A percentile compares a stretch with the other conserved stretches of the same genome.
phyloP scores from a whole-genome alignment of 2,113 vertebrate species.

The Euleptes europaea region DNA sequence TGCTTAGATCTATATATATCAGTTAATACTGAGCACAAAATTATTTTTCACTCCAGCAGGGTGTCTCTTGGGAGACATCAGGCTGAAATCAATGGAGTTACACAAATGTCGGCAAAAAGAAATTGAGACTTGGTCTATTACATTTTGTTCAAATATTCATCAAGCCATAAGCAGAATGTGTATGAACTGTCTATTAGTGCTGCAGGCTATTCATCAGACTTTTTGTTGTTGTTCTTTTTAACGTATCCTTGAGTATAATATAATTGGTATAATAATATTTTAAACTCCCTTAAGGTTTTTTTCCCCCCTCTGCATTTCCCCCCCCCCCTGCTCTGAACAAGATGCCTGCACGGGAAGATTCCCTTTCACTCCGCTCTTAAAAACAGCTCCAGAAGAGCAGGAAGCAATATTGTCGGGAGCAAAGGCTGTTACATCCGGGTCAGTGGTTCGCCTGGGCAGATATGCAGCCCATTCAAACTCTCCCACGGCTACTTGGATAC shows the following conservation, averaged over 20 bases:
- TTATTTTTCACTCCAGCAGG: background rate
- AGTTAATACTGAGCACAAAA: background rate
- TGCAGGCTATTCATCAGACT: background rate
- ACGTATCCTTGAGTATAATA: conserved; percentile 3
- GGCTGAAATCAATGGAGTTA: background rate
- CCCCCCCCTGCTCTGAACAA: background rate
- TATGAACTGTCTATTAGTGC: fast-evolving
- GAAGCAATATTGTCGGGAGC: background rate
- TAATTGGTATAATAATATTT: conserved; percentile 40
- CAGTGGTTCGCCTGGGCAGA: background rate
- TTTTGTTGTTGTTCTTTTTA: conserved; percentile 14
- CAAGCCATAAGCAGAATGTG: fast-evolving
- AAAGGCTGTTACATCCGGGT: background rate
- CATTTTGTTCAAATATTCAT: background rate
- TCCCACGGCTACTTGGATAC: background rate
- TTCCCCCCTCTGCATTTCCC: background rate
- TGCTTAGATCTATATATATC: background rate
- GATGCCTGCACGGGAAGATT: background rate
- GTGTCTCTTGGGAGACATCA: background rate
- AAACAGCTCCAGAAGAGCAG: background rate
- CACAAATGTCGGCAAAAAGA: fast-evolving
- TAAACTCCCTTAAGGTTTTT: conserved; percentile 11
- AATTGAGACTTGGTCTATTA: background rate
- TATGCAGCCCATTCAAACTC: background rate
- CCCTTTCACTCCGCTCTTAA: background rate